Percentiles rank a stretch among this genome's conserved stretches.
Conservation (phyloP, 2,797 vertebrate species). For the Spondyliosoma cantharus region DNA sequence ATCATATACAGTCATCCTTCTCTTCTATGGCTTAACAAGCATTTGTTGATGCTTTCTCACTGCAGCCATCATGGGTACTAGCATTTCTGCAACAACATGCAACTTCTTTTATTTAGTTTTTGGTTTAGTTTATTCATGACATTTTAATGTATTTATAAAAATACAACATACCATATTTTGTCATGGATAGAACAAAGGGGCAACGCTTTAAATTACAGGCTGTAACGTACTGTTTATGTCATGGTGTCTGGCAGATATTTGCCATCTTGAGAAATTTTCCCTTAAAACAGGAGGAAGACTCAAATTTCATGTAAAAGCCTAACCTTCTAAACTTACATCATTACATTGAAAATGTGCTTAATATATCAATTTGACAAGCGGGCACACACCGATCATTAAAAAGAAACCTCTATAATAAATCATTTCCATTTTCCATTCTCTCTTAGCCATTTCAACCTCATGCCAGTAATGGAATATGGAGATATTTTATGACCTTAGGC, state of each 20-base stretch:
- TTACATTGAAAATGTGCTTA: background rate
- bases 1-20: background rate
- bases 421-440: background rate
- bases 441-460: background rate
- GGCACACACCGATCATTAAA: background rate
- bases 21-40: background rate
- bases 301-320: background rate
- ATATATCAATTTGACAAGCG: background rate
- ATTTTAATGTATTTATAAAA: background rate
- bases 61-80: too few relatives aligned
- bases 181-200: too few relatives aligned
- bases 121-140: background rate
- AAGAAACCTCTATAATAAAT: background rate
- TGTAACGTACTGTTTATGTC: background rate
- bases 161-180: too few relatives aligned
- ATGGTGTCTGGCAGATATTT: background rate
- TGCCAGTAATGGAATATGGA: background rate
- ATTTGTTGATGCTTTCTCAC: too few relatives aligned
- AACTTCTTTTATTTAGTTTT: background rate
- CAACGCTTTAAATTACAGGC: background rate
- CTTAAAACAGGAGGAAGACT: background rate
- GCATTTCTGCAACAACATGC: background rate
- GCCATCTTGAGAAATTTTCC: background rate
- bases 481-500: conserved; percentile 23
- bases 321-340: background rate